Percentiles rank a stretch among this genome's conserved stretches.
Evolutionary conservation across 2,797 vertebrate species (phyloP).

Genomic region (Pseudotriccus pelzelni): DNA sequence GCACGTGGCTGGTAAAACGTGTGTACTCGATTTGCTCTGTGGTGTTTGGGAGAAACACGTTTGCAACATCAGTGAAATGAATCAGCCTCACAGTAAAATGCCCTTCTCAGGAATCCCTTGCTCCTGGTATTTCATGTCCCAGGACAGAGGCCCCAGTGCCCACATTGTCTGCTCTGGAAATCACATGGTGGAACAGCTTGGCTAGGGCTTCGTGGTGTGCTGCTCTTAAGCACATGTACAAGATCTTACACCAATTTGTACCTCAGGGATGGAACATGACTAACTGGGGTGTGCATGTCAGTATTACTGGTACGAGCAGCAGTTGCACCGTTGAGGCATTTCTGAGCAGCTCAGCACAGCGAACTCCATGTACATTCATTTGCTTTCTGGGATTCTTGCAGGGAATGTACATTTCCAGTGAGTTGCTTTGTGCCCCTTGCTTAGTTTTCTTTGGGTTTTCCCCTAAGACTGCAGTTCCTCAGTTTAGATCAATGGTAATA

Average conservation of each 20-base stretch:
- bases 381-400: not conserved
- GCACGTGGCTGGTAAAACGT: not conserved
- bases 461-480: not conserved
- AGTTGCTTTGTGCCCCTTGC: not conserved
- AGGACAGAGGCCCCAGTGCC: not conserved
- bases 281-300: not conserved
- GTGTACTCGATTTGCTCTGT: not conserved
- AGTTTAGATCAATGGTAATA: not conserved
- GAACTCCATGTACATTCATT: rapidly evolving
- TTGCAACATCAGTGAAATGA: not conserved
- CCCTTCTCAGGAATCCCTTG: not conserved
- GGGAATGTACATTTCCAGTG: not conserved
- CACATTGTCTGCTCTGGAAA: not conserved
- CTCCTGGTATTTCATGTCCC: not conserved
- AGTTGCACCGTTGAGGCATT: rapidly evolving
- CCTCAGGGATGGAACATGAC: not conserved
- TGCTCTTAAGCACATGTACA: not conserved
- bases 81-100: not conserved
- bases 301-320: not conserved
- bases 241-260: not conserved
- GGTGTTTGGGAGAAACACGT: not conserved
- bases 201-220: not conserved
- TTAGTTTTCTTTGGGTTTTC: not conserved
- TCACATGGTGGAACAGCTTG: not conserved
- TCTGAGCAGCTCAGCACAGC: not conserved